phyloP scores from a whole-genome alignment of 2,797 vertebrate genomes.

The Ctenopoma multispine region DNA sequence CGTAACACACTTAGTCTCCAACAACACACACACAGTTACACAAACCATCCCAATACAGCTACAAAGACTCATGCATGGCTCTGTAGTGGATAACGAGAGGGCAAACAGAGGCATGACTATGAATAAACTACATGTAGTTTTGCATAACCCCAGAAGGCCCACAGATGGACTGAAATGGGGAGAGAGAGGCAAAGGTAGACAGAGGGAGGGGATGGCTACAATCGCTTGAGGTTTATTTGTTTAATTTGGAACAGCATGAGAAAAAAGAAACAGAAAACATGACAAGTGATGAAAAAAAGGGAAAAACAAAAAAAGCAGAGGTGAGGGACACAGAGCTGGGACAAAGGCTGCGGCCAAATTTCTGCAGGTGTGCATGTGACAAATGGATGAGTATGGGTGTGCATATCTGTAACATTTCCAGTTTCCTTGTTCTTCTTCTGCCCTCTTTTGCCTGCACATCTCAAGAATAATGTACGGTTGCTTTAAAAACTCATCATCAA shows the following conservation, averaged over 20 bases:
- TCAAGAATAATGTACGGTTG: background rate
- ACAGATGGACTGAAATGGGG: slow-evolving; percentile 52
- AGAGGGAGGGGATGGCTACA: slow-evolving; percentile 12
- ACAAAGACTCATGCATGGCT: slow-evolving; percentile 60
- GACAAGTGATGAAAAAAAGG: slow-evolving; percentile 12
- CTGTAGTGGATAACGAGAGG: slow-evolving; percentile 61
- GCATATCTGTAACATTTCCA: background rate
- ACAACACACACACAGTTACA: slow-evolving; percentile 39
- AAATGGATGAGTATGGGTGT: slow-evolving; percentile 27
- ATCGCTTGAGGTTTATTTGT: slow-evolving; percentile 39
- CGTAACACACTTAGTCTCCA: slow-evolving; percentile 41
- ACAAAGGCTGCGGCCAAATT: slow-evolving; percentile 64
- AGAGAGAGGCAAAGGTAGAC: slow-evolving; percentile 24
- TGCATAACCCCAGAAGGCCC: slow-evolving; percentile 58
- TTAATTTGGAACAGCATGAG: slow-evolving; percentile 44
- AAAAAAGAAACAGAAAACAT: slow-evolving; percentile 20
- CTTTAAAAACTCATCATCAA: slow-evolving; percentile 12
- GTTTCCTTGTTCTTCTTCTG: background rate
- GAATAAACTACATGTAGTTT: slow-evolving; percentile 49
- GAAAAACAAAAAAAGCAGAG: background rate
- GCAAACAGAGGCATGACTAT: slow-evolving; percentile 53
- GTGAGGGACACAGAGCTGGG: background rate
- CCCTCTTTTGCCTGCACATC: background rate
- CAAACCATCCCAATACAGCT: slow-evolving; percentile 34
- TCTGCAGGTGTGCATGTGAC: slow-evolving; percentile 68